A percentile compares a stretch with the other conserved stretches of the same genome.
Evolutionary conservation across 2,113 vertebrate species (phyloP).

Genomic region (Oriolus oriolus): DNA sequence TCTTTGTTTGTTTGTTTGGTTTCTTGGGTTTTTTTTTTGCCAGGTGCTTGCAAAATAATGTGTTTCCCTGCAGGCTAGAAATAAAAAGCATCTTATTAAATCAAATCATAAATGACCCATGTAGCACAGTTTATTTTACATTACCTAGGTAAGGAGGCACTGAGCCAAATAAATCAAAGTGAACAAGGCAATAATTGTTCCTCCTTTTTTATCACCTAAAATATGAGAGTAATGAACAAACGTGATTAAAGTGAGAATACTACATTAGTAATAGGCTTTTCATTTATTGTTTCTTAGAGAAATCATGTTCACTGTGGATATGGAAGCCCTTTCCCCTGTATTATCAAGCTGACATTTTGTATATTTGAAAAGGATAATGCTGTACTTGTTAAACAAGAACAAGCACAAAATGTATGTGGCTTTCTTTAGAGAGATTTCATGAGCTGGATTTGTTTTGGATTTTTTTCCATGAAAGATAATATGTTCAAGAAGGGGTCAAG

Average conservation of each 20-base stretch:
- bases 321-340: background rate
- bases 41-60: constrained; percentile 35
- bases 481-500: background rate
- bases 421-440: background rate
- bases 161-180: constrained; percentile 67
- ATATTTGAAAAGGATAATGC: constrained; percentile 16
- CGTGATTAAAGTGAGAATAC: constrained; percentile 26
- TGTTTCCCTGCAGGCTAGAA: constrained; percentile 33
- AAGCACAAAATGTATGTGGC: background rate
- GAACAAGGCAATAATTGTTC: constrained; percentile 69
- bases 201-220: constrained; percentile 51
- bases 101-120: constrained; percentile 70
- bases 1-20: background rate
- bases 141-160: constrained; percentile 52
- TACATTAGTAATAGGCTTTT: constrained; percentile 14
- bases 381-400: background rate
- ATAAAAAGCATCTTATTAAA: constrained; percentile 68
- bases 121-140: constrained; percentile 66
- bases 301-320: background rate
- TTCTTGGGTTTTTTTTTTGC: background rate
- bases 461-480: background rate
- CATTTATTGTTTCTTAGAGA: constrained; percentile 13
- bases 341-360: constrained; percentile 28
- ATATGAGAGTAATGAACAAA: constrained; percentile 60
- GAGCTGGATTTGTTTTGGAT: background rate